Conservation (phyloP, 2,797 vertebrate species). For the Choloepus didactylus region DNA sequence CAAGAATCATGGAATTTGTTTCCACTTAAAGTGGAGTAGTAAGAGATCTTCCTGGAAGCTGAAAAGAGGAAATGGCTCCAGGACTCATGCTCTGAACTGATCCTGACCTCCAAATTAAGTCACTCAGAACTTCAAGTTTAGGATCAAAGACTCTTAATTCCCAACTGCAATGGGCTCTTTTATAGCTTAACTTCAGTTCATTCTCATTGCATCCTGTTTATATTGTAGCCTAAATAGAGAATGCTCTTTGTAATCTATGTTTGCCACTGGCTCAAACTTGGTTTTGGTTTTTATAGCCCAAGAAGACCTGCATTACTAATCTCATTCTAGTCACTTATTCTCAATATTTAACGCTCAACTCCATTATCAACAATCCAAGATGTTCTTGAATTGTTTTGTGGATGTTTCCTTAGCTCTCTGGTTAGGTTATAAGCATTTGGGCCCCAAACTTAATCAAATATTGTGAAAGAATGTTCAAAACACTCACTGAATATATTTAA, state of each 20-base stretch:
- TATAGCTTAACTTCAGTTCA: background rate
- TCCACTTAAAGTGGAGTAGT: background rate
- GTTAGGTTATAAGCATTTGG: background rate
- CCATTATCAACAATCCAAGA: background rate
- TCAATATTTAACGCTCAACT: background rate
- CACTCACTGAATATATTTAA: background rate
- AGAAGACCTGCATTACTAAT: background rate
- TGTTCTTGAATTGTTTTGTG: background rate
- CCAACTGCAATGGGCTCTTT: background rate
- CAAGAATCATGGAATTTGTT: background rate
- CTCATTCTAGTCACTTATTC: background rate
- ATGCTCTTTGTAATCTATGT: background rate
- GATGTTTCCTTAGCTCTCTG: conserved; percentile 15
- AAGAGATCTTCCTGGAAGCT: conserved; percentile 18
- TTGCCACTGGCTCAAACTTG: background rate
- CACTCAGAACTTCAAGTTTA: background rate
- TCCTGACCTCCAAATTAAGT: conserved; percentile 23
- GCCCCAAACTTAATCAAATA: background rate
- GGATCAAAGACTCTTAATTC: background rate
- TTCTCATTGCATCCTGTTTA: background rate
- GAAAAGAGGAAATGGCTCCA: background rate
- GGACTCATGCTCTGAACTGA: background rate
- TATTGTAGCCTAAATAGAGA: background rate
- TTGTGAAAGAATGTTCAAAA: background rate
- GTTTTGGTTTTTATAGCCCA: background rate